A percentile compares a stretch with the other conserved stretches of the same genome.
Evolutionary conservation across 2,888 invertebrate genomes (phyloP).

Genomic region (Sarcophaga caerulescens): DNA sequence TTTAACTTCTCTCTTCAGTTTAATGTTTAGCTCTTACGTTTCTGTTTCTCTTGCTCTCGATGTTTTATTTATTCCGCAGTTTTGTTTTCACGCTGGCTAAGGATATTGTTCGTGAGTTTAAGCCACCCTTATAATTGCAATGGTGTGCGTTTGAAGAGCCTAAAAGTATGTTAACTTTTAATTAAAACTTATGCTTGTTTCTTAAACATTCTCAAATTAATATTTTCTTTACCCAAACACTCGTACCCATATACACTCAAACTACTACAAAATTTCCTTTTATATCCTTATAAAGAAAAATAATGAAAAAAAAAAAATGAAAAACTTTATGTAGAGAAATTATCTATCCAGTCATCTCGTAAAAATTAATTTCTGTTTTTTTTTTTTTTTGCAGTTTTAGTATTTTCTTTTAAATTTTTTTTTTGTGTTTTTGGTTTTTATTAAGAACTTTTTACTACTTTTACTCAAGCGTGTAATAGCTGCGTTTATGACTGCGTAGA

Average conservation of each 20-base stretch:
- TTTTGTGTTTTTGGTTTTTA: slow-evolving; percentile 37
- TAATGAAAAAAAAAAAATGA: not conserved
- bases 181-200: slow-evolving; percentile 65
- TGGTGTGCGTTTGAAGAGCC: slow-evolving; percentile 44
- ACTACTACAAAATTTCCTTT: slow-evolving; percentile 23
- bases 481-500: slow-evolving; percentile 47
- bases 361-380: slow-evolving; percentile 61
- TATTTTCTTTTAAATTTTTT: slow-evolving; percentile 27
- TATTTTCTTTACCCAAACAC: not conserved
- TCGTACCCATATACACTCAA: not conserved
- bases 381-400: slow-evolving; percentile 38
- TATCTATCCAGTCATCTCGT: slow-evolving; percentile 54
- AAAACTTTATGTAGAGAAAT: slow-evolving; percentile 27
- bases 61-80: slow-evolving; percentile 53
- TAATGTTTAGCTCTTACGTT: slow-evolving; percentile 20
- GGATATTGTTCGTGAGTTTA: not conserved
- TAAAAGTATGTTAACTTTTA: slow-evolving; percentile 66
- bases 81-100: slow-evolving; percentile 1
- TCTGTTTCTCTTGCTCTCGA: slow-evolving; percentile 16
- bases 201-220: slow-evolving; percentile 47
- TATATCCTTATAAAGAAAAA: not conserved
- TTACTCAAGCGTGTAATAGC: slow-evolving; percentile 56
- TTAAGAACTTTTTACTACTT: slow-evolving; percentile 52
- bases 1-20: slow-evolving; percentile 26
- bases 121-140: slow-evolving; percentile 27